Base-by-base conservation (phyloP, 2,797 vertebrate species). In the Leptodactylus fallax region DNA sequence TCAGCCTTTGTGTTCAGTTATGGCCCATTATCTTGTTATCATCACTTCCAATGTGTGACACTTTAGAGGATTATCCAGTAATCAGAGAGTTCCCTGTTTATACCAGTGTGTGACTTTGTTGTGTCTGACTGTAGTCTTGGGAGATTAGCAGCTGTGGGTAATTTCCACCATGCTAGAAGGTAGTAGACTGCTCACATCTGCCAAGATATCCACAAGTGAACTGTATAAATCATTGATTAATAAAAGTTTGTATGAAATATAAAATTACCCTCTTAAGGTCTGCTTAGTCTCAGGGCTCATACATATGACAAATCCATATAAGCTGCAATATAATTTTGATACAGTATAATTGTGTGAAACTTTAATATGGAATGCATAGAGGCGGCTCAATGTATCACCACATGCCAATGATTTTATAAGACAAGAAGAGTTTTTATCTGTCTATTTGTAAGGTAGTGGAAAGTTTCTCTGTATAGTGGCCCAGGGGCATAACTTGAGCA, bases 11-110 rank as follows among this genome's bases (percentile, higher is more conserved):
- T 80, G 25, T 60, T 61, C 72, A 49, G 77, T 79, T 80, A 80
- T 80, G 27, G 63, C 51, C 77, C 53, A 86, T 86, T 86, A 76
- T 76, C 72, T 47, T 49, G 72, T 76, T 76, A 71, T 86, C 85
- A 58, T 86, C 11, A 9, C 61, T 53, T 53, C 63, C 51, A 71
- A 23, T 53, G 63, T 86, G 63, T 60, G 63, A 80, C 61, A 80
- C 55, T 86, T 81, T 81, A 49, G 74, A 71, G 85, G 78, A 80
- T 80, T 81, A 81, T 49, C 13, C 85, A n/a, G 85, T 72, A 86
- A 81, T 86, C 21, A 49, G 45, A 69, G 36, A n/a, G 7, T 16
- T 51, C 9, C 16, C 63, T 80, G 78, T 86, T 69, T 79, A 79
- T 51, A 53, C 60, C 85, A 69, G 61, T 58, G 12, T 16, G 25